A percentile compares a stretch with the other conserved stretches of the same genome.
These are phyloP conservation scores for Apostichopus leukothele DNA, from an alignment of 53 echinoderm and acorn worm species.

Conservation along the genomic window DNA sequence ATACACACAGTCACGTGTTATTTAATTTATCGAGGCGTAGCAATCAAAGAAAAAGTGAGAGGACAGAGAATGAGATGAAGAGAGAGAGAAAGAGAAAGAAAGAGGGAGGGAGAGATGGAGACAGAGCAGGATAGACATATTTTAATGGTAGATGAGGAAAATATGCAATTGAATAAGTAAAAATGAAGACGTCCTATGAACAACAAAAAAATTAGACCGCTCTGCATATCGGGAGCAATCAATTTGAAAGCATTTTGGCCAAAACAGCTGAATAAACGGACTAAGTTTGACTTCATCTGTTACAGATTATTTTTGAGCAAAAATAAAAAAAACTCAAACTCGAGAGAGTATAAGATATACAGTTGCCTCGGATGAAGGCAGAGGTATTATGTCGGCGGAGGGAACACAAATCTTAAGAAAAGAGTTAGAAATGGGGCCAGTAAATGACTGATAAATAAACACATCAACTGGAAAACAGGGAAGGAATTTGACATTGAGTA, in stretches of 20 bases:
- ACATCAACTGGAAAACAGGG: constrained; percentile 2
- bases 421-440: neutral
- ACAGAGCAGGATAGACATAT: neutral
- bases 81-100: neutral
- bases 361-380: too few relatives aligned
- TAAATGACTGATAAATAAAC: constrained; percentile 38
- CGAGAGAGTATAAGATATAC: neutral
- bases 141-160: neutral
- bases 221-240: neutral
- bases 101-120: neutral
- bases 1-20: neutral
- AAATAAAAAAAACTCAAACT: too few relatives aligned
- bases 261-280: neutral
- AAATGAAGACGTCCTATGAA: neutral
- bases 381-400: too few relatives aligned
- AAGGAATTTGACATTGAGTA: neutral
- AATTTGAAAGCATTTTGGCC: constrained; percentile 36
- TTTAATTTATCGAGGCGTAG: neutral
- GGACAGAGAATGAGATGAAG: too few relatives aligned
- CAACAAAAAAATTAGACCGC: neutral
- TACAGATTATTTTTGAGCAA: too few relatives aligned
- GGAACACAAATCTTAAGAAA: neutral
- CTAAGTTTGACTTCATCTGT: neutral
- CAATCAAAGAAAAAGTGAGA: neutral
- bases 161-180: neutral